Conservation (phyloP, 53 echinoderm and acorn worm species). For the Pentamera pediparva region DNA sequence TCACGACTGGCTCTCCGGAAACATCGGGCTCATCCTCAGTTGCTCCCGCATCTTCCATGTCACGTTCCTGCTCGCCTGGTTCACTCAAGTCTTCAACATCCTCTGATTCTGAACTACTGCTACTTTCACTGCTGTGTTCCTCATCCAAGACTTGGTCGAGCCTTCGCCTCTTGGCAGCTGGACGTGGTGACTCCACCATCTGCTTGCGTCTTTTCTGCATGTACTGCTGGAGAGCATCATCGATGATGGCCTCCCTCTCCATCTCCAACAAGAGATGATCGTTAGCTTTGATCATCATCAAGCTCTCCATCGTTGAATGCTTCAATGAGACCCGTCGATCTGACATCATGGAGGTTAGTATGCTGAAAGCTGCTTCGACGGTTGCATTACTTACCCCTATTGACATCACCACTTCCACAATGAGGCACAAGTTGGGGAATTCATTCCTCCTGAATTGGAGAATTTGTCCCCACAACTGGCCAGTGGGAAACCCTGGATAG, state of each 20-base stretch:
- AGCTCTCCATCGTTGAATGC: conserved; percentile 42
- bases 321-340: conserved; percentile 37
- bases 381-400: conserved; percentile 29
- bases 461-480: background rate
- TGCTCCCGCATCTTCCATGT: background rate
- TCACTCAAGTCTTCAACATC: background rate
- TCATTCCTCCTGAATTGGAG: conserved; percentile 14
- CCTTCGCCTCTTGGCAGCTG: background rate
- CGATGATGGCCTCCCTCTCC: conserved; percentile 12
- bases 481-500: background rate
- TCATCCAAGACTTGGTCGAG: background rate
- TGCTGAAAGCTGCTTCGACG: background rate
- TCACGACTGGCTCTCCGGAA: background rate
- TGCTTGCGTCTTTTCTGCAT: background rate
- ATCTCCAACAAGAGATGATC: background rate
- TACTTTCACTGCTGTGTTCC: background rate
- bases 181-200: background rate
- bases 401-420: conserved; percentile 29
- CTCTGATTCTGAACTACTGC: background rate
- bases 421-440: conserved; percentile 24
- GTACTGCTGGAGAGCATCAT: conserved; percentile 7
- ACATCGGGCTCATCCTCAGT: background rate
- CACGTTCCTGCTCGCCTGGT: background rate
- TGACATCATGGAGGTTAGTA: conserved; percentile 4
- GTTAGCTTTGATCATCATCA: conserved; percentile 42